Evolutionary conservation across 2,888 invertebrate genomes (phyloP).

Genomic region (Elmis aenea): DNA sequence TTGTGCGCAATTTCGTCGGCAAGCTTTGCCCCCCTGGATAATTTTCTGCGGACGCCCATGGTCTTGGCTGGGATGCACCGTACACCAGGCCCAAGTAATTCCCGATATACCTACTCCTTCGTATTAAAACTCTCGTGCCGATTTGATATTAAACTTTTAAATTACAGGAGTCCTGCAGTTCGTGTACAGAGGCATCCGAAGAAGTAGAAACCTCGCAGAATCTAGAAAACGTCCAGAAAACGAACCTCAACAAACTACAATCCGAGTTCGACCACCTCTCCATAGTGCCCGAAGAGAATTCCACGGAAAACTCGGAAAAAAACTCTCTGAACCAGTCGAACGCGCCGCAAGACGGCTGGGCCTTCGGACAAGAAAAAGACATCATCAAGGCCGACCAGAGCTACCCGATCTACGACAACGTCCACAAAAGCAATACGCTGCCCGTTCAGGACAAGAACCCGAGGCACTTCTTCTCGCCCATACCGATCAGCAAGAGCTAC

Average conservation of each 20-base stretch:
- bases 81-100: too few species aligned
- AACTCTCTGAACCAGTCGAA: slow-evolving; percentile 30
- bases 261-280: slow-evolving; percentile 69
- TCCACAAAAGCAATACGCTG: slow-evolving; percentile 14
- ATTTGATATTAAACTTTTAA: too few species aligned
- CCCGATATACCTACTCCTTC: too few species aligned
- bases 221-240: slow-evolving; percentile 45
- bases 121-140: too few species aligned
- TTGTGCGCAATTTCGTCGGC: too few species aligned
- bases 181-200: slow-evolving; percentile 41
- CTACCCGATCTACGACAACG: slow-evolving; percentile 37
- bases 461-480: slow-evolving; percentile 49
- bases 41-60: too few species aligned
- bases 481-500: slow-evolving; percentile 36
- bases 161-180: slow-evolving; percentile 43
- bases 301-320: slow-evolving; percentile 43
- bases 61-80: too few species aligned
- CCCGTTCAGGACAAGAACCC: slow-evolving; percentile 10
- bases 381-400: slow-evolving; percentile 44
- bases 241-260: slow-evolving; percentile 48
- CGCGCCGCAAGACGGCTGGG: slow-evolving; percentile 32
- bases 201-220: slow-evolving; percentile 45
- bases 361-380: slow-evolving; percentile 25
- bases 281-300: slow-evolving; percentile 70
- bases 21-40: too few species aligned